A percentile compares a stretch with the other conserved stretches of the same genome.
Conservation (phyloP, 2,113 vertebrate genomes). For the Smithornis capensis region DNA sequence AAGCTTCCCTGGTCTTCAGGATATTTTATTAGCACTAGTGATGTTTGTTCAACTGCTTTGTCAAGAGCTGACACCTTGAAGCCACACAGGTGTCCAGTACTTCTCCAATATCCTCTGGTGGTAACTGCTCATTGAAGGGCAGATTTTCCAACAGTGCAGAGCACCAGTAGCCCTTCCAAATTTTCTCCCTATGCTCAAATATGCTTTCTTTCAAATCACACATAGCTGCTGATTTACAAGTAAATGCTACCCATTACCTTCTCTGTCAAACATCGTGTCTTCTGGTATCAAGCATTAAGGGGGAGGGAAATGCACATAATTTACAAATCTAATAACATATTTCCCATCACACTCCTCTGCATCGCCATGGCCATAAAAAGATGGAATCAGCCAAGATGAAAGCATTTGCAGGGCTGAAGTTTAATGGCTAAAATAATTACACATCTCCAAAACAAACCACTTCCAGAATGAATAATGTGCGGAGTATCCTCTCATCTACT, state of each 20-base stretch:
- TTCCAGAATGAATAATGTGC: conserved; percentile 1
- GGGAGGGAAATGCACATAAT: background rate
- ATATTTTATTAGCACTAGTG: background rate
- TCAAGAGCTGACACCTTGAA: background rate
- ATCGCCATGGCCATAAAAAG: conserved; percentile 21
- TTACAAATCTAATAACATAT: conserved; percentile 23
- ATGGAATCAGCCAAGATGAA: conserved; percentile 40
- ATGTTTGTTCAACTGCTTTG: background rate
- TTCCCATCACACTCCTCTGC: conserved; percentile 26
- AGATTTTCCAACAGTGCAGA: background rate
- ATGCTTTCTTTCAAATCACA: background rate
- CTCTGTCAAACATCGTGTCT: conserved; percentile 11
- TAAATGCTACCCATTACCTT: background rate
- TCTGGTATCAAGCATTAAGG: background rate
- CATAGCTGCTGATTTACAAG: conserved; percentile 11
- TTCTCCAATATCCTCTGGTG: background rate
- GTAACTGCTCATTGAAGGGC: background rate
- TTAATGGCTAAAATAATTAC: conserved; percentile 52
- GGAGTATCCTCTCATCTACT: conserved; percentile 40
- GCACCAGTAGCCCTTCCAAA: background rate
- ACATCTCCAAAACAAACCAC: conserved; percentile 51
- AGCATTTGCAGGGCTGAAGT: conserved; percentile 7
- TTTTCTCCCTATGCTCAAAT: background rate
- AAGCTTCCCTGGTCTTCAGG: background rate
- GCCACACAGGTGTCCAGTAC: background rate